Evolutionary conservation across 2,113 vertebrate genomes (phyloP).

Genomic region (Tapirus terrestris): DNA sequence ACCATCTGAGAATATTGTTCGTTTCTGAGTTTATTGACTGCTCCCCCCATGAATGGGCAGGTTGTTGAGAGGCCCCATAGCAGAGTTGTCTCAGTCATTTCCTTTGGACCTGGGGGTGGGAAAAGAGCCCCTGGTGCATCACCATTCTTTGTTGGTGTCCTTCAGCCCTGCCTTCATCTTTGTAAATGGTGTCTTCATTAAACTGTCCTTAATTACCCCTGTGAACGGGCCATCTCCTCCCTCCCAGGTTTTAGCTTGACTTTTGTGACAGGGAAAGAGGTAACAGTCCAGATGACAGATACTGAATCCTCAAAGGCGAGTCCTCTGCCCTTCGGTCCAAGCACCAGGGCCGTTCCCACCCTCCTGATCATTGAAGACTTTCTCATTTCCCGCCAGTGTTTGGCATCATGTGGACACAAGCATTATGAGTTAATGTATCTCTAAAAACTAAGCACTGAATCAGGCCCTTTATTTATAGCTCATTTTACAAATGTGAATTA

Average conservation of each 20-base stretch:
- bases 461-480: slow-evolving; percentile 75
- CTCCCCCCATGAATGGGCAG: neutral
- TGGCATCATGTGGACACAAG: neutral
- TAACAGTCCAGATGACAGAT: neutral
- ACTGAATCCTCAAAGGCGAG: neutral
- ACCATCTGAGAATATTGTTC: neutral
- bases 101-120: no score
- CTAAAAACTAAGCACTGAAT: slow-evolving; percentile 71
- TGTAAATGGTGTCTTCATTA: neutral
- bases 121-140: neutral
- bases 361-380: neutral
- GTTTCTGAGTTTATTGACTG: neutral
- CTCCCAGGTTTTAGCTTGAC: neutral
- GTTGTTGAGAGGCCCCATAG: neutral
- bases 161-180: neutral
- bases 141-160: neutral
- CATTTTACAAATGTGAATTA: slow-evolving; percentile 84
- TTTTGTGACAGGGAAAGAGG: neutral
- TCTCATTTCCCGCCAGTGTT: neutral
- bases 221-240: neutral
- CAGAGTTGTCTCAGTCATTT: neutral
- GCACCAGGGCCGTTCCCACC: neutral
- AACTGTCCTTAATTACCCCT: neutral
- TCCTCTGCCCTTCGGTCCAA: neutral
- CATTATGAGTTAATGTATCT: slow-evolving; percentile 57